Base-by-base conservation (phyloP, 1,140 invertebrate genomes). In the Drosophila subobscura region DNA sequence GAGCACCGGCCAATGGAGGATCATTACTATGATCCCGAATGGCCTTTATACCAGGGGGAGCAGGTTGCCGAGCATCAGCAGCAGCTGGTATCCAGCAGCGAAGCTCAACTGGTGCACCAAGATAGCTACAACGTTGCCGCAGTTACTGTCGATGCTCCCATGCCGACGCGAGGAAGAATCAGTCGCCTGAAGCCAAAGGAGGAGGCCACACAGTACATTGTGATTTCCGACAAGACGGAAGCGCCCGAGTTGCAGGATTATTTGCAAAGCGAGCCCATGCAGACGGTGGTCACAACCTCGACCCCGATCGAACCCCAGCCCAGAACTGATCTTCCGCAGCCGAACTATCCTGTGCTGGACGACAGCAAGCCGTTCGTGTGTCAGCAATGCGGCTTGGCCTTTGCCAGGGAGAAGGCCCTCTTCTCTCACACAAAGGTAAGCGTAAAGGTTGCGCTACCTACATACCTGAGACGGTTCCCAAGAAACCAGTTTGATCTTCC, bases 371-470 rank as follows among this genome's bases (percentile, higher is more conserved):
- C 96, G 0, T 96, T 96, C 79, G 96, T 96, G 3, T 97, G 96
- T 66, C 94, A 96, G 49, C 94, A 95, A 66, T 96, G 96, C 75
- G 96, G 96, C 1, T 93, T 96, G 45, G 94, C 94, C 6, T 97
- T 96, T 92, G 95, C 95, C 0, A 93, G 96, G 27, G 95, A 96
- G 84, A 97, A 96, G 83, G 96, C 96, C 2, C 88, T 96, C 1
- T 94, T 94, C 16, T 96, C 96, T 1, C 96, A 96, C 88, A 90
- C 93, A 0, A 93, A 94, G 85, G 93, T 94, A 58, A 90, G 20
- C 16, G 16, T 20, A 20, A 6, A 3, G 12, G 3, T 12, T 37
- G 33, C 3, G 10, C 20, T 20, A 0, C 1, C 10, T 49, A 8
- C 33, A 8, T 45, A 25, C 60, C 60, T 27, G 8, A n/a, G 47